phyloP scores from a whole-genome alignment of 53 echinoderm and acorn worm genomes.

The Stichopus horrens region DNA sequence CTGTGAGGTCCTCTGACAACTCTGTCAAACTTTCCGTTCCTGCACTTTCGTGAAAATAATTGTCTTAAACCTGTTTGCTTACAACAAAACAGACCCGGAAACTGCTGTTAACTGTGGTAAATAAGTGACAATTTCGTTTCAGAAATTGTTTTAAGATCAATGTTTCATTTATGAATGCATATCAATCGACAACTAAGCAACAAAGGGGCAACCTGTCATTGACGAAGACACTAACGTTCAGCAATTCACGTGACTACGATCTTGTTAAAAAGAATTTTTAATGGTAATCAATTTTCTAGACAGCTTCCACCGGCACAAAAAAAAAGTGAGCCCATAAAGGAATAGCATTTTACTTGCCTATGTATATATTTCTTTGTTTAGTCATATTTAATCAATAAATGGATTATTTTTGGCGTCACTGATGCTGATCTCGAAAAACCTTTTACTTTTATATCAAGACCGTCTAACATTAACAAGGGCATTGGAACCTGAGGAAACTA shows the following conservation, averaged over 20 bases:
- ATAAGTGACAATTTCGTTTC: too few relatives aligned
- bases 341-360: neutral
- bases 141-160: too few relatives aligned
- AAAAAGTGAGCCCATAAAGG: neutral
- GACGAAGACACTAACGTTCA: too few relatives aligned
- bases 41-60: too few relatives aligned
- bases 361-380: neutral
- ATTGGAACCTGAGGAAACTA: neutral
- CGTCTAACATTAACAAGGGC: neutral
- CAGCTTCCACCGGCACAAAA: neutral
- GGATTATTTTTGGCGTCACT: slow-evolving; percentile 32
- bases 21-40: too few relatives aligned
- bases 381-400: slow-evolving; percentile 25
- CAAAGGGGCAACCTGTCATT: too few relatives aligned
- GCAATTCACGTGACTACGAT: neutral
- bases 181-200: too few relatives aligned
- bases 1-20: too few relatives aligned
- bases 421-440: neutral
- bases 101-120: too few relatives aligned
- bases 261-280: neutral
- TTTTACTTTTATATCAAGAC: neutral
- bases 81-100: too few relatives aligned
- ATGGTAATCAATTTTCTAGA: neutral
- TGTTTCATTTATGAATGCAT: too few relatives aligned
- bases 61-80: too few relatives aligned